Conservation (phyloP, 2,113 vertebrate genomes). For the Channa argus region DNA sequence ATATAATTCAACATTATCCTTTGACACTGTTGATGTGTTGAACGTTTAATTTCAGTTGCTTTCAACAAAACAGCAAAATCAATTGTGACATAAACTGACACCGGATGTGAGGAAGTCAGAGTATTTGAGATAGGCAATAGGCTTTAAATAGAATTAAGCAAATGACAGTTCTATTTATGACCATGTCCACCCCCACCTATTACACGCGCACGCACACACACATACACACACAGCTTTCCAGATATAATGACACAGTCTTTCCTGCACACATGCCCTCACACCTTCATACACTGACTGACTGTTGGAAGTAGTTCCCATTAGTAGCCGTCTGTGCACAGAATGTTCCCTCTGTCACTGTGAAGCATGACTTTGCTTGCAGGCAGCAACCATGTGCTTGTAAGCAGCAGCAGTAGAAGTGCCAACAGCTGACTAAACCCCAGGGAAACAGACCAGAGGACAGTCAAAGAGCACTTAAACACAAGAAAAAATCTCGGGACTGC, state of each 20-base stretch:
- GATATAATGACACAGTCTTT: conserved; percentile 19
- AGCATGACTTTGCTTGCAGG: conserved; percentile 46
- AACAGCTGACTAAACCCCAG: conserved; percentile 74
- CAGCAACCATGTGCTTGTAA: conserved; percentile 50
- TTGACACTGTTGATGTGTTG: too few species aligned
- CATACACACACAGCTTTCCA: conserved; percentile 21
- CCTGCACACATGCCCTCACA: conserved; percentile 18
- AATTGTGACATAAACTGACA: conserved; percentile 35
- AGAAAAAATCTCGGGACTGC: conserved; percentile 15
- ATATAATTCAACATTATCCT: too few species aligned
- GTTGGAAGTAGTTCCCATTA: conserved; percentile 23
- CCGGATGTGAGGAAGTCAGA: conserved; percentile 57
- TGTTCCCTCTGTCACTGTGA: conserved; percentile 45
- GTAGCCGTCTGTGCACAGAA: conserved; percentile 40
- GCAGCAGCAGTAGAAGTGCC: conserved; percentile 59
- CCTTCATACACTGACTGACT: conserved; percentile 23
- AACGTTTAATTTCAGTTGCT: not conserved
- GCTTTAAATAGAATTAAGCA: conserved; percentile 77
- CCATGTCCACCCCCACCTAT: conserved; percentile 32
- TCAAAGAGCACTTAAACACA: conserved; percentile 52
- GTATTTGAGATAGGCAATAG: conserved; percentile 54
- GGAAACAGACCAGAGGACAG: conserved; percentile 57
- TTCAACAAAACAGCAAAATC: conserved; percentile 4
- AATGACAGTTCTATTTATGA: conserved; percentile 80
- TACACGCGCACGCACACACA: conserved; percentile 11